Evolutionary conservation across 2,888 invertebrate genomes (phyloP).

Genomic region (Cheiracanthium punctorium): DNA sequence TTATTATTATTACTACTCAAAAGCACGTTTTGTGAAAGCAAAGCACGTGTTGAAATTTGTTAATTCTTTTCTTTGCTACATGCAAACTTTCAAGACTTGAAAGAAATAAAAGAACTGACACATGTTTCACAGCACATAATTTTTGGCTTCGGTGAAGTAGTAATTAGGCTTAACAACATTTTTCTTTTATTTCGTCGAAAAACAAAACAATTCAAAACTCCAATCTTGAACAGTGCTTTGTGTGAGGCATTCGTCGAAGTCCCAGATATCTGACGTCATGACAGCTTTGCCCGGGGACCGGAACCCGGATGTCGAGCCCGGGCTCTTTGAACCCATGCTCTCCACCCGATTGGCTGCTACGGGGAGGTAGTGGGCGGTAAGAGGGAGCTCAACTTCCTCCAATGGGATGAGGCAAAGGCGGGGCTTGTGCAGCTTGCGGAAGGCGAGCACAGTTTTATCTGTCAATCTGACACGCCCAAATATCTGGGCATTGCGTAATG

Average conservation of each 20-base stretch:
- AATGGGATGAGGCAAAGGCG: slow-evolving; percentile 22
- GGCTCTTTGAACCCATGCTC: slow-evolving; percentile 49
- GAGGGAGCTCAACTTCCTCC: not conserved
- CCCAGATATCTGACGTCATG: slow-evolving; percentile 63
- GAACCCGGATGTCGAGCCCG: slow-evolving; percentile 64
- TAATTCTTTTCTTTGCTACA: too few species aligned
- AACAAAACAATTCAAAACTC: too few species aligned
- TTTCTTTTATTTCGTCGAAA: too few species aligned
- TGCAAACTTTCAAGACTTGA: too few species aligned
- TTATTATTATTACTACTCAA: too few species aligned
- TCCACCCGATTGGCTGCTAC: slow-evolving; percentile 28
- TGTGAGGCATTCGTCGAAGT: not conserved
- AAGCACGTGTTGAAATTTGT: too few species aligned
- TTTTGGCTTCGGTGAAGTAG: too few species aligned
- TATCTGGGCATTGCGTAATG: slow-evolving; percentile 55
- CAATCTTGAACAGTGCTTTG: not conserved
- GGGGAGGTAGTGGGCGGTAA: not conserved
- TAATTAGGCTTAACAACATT: too few species aligned
- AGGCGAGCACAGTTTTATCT: not conserved
- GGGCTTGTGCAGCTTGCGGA: not conserved
- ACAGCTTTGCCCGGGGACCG: slow-evolving; percentile 63
- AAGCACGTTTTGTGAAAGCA: too few species aligned
- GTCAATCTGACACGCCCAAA: slow-evolving; percentile 32
- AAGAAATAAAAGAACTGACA: too few species aligned
- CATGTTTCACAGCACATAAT: too few species aligned